Evolutionary conservation across 2,888 invertebrate species (phyloP), one percentile per base, ranked within the genome.

Genomic region (Apotomis turbidana): DNA sequence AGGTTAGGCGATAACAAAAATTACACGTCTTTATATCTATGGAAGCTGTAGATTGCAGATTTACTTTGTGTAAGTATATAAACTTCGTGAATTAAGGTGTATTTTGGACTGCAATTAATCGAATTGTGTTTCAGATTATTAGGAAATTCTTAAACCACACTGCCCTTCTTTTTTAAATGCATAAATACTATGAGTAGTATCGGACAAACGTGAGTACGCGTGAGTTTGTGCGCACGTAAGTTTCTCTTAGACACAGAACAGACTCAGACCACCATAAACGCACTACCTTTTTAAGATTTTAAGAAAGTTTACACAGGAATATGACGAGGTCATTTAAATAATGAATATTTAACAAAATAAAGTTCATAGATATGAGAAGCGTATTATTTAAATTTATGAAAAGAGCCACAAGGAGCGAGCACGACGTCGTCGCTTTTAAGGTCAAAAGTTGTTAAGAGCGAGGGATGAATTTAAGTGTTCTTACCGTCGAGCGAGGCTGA

Each of bases 391-490:
- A 73, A 73, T 69, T 73, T 70, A 73, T 70, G 63, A 61, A 64
- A 69, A 69, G 68, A 62, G 68, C 13, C 52, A 49, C 49, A 36
- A 72, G 44, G 46, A 59, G 58, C 64, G 27, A 58, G 38, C 51
- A 38, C 58, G 15, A 13, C 68, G 12, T 27, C 71, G 51, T 73
- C 75, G 68, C 75, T 76, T 75, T 76, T 75, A 75, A 76, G 77
- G 79, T 80, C 76, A 77, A 78, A 77, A 57, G 77, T 74, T 76
- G 73, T 79, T 75, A 69, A 76, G 76, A 69, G 75, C 71, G 68
- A 75, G 75, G 77, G 76, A 77, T 76, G 74, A 71, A 70, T 75
- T 74, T 69, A 74, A 80, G 78, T 70, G 76, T 66, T 76, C 72
- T 71, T 73, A 61, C 71, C 44, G 68, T 62, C 44, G 57, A 62